Base-by-base conservation (phyloP, 1,140 invertebrate genomes). In the Metopolophium dirhodum region DNA sequence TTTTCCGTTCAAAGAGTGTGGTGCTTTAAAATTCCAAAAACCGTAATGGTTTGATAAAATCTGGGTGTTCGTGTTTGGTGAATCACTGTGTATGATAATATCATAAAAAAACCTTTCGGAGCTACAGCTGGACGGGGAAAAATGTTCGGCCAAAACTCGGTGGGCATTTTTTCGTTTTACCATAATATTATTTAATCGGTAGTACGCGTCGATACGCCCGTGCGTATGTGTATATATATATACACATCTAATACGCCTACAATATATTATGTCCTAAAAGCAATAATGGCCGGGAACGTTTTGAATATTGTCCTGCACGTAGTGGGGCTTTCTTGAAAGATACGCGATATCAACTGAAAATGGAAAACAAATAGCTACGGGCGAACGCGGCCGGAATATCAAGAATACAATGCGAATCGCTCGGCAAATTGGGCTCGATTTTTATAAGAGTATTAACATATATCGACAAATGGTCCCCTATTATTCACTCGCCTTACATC, bases 281-380 rank as follows among this genome's bases (percentile, higher is more conserved):
- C 18, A 86, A 86, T 86, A 86, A 86, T 47, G 45, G 26, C 0
- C 4, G 26, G 1, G 30, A 20, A 47, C 85, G 85, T 51, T 88
- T 51, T 18, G 47, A 35, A 35, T 51, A 88, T 35, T 35, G n/a
- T 35, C 6, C 30, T 7, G 30, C 86, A 35, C n/a, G 86, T 35
- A 51, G 20, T 2, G 18, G 47, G 47, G 20, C 35, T 51, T 88
- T 88, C 11, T 22, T n/a, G 86, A n/a, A 49, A 6, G 47, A 45
- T 26, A 26, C 20, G 37, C 20, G 37, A 30, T 88, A 51, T 35
- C 47, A 35, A 51, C 86, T 0, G 47, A 35, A 88, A 88, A 88
- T n/a, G 20, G 8, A 51, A 88, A 87, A 87, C 85, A 87, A 49
- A 87, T n/a, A 87, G 85, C 85, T 49, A 26, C 47, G 45, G 85